A percentile compares a stretch with the other conserved stretches of the same genome.
These are phyloP conservation scores for Lutjanus argentimaculatus DNA, from an alignment of 2,797 vertebrate species.

Conservation along the genomic window DNA sequence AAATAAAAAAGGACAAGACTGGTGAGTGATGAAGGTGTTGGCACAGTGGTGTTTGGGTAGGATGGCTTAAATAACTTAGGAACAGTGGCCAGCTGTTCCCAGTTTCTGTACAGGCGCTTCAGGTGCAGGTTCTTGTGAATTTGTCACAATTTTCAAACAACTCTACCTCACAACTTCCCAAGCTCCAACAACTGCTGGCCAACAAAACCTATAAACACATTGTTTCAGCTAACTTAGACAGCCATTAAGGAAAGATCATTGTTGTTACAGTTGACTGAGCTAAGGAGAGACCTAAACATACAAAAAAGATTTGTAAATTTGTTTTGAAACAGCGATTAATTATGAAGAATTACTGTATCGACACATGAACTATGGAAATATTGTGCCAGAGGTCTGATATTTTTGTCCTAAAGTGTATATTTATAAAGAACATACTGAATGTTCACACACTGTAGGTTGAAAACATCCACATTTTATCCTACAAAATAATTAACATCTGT, in stretches of 20 bases:
- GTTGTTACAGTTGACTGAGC: neutral
- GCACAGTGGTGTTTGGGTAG: neutral
- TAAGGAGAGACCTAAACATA: neutral
- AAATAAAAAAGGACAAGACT: neutral
- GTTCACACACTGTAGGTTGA: neutral
- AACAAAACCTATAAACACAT: conserved; percentile 5
- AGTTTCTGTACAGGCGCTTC: too few species aligned
- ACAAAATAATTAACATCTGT: neutral
- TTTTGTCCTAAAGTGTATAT: neutral
- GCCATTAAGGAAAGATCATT: neutral
- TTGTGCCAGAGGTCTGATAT: neutral
- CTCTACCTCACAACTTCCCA: neutral
- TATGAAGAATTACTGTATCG: neutral
- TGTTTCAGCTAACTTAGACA: neutral
- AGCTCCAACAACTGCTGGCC: neutral
- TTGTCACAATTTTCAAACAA: neutral
- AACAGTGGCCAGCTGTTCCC: neutral
- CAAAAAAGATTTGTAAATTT: neutral
- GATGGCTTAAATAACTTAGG: neutral
- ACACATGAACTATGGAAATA: neutral
- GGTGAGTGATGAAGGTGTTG: neutral
- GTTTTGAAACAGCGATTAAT: neutral
- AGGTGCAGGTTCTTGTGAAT: neutral
- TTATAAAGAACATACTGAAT: neutral
- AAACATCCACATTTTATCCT: neutral